These are phyloP conservation scores for Acrocephalus arundinaceus DNA, from an alignment of 2,113 vertebrate species.

Conservation along the genomic window DNA sequence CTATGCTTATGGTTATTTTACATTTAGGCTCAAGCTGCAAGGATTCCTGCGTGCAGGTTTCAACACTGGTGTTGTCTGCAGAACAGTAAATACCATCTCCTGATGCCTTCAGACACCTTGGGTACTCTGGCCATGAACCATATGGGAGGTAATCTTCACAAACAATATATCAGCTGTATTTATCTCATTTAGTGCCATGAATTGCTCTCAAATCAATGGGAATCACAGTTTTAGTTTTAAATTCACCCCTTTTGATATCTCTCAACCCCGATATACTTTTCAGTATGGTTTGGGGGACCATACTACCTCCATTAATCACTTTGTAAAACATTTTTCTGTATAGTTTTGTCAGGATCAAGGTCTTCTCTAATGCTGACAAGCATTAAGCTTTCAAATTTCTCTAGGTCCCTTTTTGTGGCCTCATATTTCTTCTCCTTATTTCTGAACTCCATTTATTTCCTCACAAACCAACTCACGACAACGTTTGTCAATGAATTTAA, in stretches of 20 bases:
- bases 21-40: not conserved
- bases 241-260: not conserved
- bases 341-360: not conserved
- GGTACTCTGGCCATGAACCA: not conserved
- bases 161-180: not conserved
- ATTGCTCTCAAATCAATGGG: not conserved
- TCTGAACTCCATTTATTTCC: constrained; percentile 7
- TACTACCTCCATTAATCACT: not conserved
- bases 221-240: not conserved
- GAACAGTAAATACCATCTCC: not conserved
- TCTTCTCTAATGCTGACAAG: not conserved
- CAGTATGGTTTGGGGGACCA: not conserved
- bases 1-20: not conserved
- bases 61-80: not conserved
- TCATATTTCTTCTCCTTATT: not conserved
- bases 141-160: not conserved
- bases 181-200: not conserved
- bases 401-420: not conserved
- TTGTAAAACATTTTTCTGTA: not conserved
- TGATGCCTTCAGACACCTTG: not conserved
- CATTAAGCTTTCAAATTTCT: not conserved
- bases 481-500: constrained; percentile 40
- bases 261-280: not conserved
- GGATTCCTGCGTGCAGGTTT: not conserved
- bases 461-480: not conserved